phyloP scores from a whole-genome alignment of 2,113 vertebrate species.

The Nestor notabilis region DNA sequence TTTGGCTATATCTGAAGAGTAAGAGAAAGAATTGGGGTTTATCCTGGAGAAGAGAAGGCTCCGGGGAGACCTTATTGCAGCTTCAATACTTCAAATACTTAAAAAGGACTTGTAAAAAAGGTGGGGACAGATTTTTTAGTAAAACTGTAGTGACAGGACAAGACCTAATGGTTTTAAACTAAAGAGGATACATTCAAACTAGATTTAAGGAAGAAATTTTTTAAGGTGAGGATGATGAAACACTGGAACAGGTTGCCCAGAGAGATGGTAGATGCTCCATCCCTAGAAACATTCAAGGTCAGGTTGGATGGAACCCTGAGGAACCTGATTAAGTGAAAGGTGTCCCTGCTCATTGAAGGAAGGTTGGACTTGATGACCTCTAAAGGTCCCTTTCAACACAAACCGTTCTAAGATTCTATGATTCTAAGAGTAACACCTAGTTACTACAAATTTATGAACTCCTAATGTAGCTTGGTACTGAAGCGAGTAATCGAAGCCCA shows the following conservation, averaged over 20 bases:
- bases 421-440: not conserved
- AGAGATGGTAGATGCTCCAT: not conserved
- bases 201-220: not conserved
- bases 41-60: not conserved
- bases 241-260: not conserved
- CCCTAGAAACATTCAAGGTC: not conserved
- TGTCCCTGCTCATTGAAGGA: not conserved
- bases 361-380: rapidly evolving
- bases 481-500: not conserved
- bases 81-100: not conserved
- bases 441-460: not conserved
- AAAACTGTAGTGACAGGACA: not conserved
- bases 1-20: not conserved
- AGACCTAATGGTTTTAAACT: not conserved
- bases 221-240: not conserved
- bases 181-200: not conserved
- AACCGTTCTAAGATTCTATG: not conserved
- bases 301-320: not conserved
- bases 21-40: not conserved
- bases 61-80: rapidly evolving
- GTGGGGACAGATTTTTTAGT: not conserved
- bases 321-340: not conserved
- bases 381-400: not conserved
- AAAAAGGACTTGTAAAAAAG: not conserved
- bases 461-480: not conserved